Evolutionary conservation across 1,140 invertebrate genomes (phyloP).

Genomic region (Procambarus clarkii): DNA sequence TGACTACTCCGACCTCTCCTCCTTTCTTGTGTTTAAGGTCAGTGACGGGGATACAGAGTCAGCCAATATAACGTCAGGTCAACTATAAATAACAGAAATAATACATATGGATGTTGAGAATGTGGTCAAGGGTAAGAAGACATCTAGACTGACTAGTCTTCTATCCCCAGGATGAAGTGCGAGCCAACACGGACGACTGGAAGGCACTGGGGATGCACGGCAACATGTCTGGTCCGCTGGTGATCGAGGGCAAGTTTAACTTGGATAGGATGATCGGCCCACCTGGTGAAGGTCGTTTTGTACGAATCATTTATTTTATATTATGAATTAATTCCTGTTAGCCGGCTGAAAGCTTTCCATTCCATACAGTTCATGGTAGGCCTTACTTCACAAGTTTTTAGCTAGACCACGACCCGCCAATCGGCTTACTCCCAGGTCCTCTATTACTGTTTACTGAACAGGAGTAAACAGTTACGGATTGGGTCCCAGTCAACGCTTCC

Average conservation of each 20-base stretch:
- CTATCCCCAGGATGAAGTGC: constrained; percentile 67
- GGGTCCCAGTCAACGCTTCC: no score
- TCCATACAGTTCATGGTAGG: no score
- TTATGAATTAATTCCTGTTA: no score
- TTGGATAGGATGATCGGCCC: constrained; percentile 69
- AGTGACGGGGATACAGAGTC: not conserved
- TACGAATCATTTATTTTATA: not conserved
- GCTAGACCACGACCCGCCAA: no score
- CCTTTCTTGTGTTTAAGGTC: constrained; percentile 62
- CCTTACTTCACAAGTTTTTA: no score
- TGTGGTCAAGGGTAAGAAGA: not conserved
- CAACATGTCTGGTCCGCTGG: constrained; percentile 72
- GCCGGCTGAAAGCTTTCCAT: no score
- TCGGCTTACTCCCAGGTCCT: no score
- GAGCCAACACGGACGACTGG: constrained; percentile 72
- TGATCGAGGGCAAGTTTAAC: constrained; percentile 67
- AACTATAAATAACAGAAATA: no score
- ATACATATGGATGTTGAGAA: not conserved
- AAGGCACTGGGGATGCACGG: constrained; percentile 69
- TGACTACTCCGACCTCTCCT: constrained; percentile 62
- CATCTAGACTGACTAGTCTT: not conserved
- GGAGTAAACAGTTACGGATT: no score
- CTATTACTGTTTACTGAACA: no score
- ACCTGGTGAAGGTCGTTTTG: constrained; percentile 56
- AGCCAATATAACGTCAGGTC: no score